Conservation (phyloP, 2,113 vertebrate genomes). For the Gavia stellata region DNA sequence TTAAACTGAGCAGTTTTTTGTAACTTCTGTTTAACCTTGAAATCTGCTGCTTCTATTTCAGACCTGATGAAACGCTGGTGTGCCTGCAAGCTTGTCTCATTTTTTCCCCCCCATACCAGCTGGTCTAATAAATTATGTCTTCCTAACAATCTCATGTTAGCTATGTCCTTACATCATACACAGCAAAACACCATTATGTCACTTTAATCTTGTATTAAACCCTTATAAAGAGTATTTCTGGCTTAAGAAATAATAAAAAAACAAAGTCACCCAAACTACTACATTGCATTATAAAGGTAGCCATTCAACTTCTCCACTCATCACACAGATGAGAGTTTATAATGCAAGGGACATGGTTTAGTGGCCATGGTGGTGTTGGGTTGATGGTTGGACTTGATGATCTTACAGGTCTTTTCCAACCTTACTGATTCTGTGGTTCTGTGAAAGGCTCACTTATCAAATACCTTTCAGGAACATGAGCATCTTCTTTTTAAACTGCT, state of each 20-base stretch:
- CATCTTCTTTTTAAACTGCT: background rate
- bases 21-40: slow-evolving; percentile 57
- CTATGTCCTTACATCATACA: slow-evolving; percentile 1
- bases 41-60: slow-evolving; percentile 57
- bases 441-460: background rate
- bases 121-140: slow-evolving; percentile 63
- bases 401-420: no score
- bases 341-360: no score
- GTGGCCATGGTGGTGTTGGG: no score
- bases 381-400: no score
- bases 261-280: background rate
- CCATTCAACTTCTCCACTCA: background rate
- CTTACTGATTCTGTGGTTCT: no score
- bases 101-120: slow-evolving; percentile 51
- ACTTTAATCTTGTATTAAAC: background rate
- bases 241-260: background rate
- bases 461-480: background rate
- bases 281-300: background rate
- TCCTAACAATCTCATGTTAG: slow-evolving; percentile 19
- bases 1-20: background rate
- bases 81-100: slow-evolving; percentile 48
- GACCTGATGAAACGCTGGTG: slow-evolving; percentile 26
- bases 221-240: background rate
- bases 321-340: background rate
- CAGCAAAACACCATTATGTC: background rate